Percentiles rank a stretch among this genome's conserved stretches.
Conservation (phyloP, 2,797 vertebrate species). For the Alfaro cultratus region DNA sequence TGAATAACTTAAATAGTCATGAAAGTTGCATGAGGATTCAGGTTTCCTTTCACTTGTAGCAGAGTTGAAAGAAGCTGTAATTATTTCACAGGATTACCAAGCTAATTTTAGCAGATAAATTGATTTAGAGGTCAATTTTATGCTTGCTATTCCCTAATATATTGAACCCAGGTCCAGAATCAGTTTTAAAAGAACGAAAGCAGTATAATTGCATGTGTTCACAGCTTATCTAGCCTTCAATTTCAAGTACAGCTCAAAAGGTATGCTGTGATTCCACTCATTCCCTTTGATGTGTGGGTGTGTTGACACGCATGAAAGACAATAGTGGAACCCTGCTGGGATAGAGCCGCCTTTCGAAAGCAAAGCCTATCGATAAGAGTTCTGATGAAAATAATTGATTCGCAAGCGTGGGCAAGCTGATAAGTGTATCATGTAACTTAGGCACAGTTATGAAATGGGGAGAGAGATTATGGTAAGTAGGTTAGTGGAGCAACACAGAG, state of each 20-base stretch:
- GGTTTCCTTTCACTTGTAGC: slow-evolving; percentile 28
- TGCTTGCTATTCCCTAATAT: not conserved
- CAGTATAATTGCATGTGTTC: not conserved
- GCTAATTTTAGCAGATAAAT: slow-evolving; percentile 54
- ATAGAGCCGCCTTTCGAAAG: slow-evolving; percentile 7
- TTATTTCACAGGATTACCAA: slow-evolving; percentile 65
- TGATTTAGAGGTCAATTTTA: slow-evolving; percentile 27
- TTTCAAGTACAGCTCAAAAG: not conserved
- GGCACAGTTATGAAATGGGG: slow-evolving; percentile 80
- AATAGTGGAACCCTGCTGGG: slow-evolving; percentile 11
- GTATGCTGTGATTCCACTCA: not conserved
- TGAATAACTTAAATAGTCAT: not conserved
- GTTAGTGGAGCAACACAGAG: slow-evolving; percentile 80
- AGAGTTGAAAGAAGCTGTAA: slow-evolving; percentile 30
- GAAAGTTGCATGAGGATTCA: not conserved
- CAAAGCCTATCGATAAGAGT: slow-evolving; percentile 38
- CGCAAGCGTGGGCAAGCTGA: slow-evolving; percentile 51
- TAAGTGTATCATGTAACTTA: slow-evolving; percentile 74
- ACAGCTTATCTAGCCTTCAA: not conserved
- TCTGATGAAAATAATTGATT: slow-evolving; percentile 64
- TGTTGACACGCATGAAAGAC: not conserved
- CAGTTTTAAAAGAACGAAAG: not conserved
- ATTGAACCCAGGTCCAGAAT: not conserved
- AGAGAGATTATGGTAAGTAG: slow-evolving; percentile 82
- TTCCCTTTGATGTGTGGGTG: slow-evolving; percentile 8